phyloP scores from a whole-genome alignment of 2,888 invertebrate species.

The Xanthia togata region DNA sequence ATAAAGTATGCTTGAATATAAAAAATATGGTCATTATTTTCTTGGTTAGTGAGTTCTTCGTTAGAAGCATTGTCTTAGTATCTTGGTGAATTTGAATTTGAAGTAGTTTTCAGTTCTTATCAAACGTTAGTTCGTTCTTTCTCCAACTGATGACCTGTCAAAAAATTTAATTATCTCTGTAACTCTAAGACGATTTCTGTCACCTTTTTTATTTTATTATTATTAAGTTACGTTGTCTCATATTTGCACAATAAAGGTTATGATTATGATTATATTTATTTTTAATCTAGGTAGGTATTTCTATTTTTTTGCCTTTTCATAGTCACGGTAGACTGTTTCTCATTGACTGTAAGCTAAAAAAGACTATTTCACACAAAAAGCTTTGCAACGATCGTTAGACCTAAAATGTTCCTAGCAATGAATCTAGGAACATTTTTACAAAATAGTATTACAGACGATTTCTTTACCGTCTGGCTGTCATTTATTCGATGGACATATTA shows the following conservation, averaged over 20 bases:
- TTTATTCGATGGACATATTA: slow-evolving; percentile 37
- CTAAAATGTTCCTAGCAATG: not conserved
- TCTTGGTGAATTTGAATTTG: too few species aligned
- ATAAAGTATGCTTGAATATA: not conserved
- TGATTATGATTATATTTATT: too few species aligned
- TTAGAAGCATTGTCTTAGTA: not conserved
- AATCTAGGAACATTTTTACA: slow-evolving; percentile 1
- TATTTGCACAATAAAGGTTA: too few species aligned
- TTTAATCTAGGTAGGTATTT: slow-evolving; percentile 8
- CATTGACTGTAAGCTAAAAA: slow-evolving; percentile 31
- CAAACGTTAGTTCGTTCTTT: too few species aligned
- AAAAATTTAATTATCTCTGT: too few species aligned
- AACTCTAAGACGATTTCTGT: too few species aligned
- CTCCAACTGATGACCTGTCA: too few species aligned
- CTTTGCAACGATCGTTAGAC: not conserved
- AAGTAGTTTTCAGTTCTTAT: too few species aligned
- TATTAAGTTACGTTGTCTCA: too few species aligned
- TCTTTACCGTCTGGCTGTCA: slow-evolving; percentile 37
- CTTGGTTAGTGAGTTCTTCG: slow-evolving; percentile 1
- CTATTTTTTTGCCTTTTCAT: slow-evolving; percentile 22
- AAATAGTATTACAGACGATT: slow-evolving; percentile 18
- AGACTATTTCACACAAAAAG: slow-evolving; percentile 25
- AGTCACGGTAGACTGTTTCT: slow-evolving; percentile 51
- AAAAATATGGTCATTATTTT: slow-evolving; percentile 21
- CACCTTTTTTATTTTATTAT: too few species aligned